These are phyloP conservation scores for Periophthalmodon schlosseri DNA, from an alignment of 2,113 vertebrate species.

Conservation along the genomic window DNA sequence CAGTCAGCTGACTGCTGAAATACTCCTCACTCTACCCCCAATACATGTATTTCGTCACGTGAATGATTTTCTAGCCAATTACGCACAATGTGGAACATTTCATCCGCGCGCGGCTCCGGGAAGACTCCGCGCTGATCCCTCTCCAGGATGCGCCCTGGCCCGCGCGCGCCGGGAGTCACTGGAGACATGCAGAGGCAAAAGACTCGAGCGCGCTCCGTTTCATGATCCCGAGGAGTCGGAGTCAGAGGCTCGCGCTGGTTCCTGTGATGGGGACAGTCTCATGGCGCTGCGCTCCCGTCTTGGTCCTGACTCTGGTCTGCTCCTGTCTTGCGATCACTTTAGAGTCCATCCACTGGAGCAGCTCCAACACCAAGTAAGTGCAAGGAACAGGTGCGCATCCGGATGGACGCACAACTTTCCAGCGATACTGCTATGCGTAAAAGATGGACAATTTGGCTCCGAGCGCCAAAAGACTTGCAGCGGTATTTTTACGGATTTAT, in stretches of 20 bases:
- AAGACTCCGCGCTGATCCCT: slow-evolving; percentile 20
- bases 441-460: background rate
- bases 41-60: slow-evolving; percentile 42
- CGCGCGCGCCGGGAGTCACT: slow-evolving; percentile 48
- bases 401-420: background rate
- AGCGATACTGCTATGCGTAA: background rate
- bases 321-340: slow-evolving; percentile 56
- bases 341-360: slow-evolving; percentile 71
- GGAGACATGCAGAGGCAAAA: slow-evolving; percentile 43
- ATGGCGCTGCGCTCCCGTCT: slow-evolving; percentile 49
- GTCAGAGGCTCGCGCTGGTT: slow-evolving; percentile 14
- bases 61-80: slow-evolving; percentile 48
- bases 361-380: slow-evolving; percentile 67
- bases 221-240: slow-evolving; percentile 51
- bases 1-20: slow-evolving; percentile 64
- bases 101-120: slow-evolving; percentile 19
- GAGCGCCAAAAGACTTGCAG: background rate
- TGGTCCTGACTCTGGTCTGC: slow-evolving; percentile 54
- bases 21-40: slow-evolving; percentile 48
- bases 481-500: background rate
- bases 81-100: slow-evolving; percentile 60
- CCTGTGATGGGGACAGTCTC: slow-evolving; percentile 66
- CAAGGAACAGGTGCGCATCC: background rate
- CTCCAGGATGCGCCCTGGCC: slow-evolving; percentile 34
- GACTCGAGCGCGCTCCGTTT: slow-evolving; percentile 11